Evolutionary conservation across 2,797 vertebrate genomes (phyloP).

Genomic region (Margarornis squamiger): DNA sequence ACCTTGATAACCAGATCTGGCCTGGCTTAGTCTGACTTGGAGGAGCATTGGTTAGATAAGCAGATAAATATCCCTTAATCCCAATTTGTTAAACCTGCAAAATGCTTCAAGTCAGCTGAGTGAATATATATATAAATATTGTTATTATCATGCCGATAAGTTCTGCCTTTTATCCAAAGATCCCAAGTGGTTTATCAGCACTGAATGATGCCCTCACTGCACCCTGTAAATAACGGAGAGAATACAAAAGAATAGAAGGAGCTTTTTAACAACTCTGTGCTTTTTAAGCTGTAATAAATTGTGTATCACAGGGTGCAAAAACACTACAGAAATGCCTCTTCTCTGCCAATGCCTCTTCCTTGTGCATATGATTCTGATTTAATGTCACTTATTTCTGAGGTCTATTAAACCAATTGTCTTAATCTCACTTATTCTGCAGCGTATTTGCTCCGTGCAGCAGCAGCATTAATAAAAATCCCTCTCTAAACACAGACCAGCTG

Average conservation of each 20-base stretch:
- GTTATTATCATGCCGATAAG: neutral
- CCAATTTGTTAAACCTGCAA: neutral
- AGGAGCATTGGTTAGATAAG: neutral
- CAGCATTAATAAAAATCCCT: constrained; percentile 62
- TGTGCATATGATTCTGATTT: constrained; percentile 6
- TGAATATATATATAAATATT: neutral
- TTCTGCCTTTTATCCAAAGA: neutral
- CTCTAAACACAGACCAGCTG: constrained; percentile 55
- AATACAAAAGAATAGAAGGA: neutral
- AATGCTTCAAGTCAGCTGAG: neutral
- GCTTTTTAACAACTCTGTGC: neutral
- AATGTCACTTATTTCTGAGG: constrained; percentile 2
- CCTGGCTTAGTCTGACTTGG: neutral
- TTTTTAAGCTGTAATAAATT: neutral
- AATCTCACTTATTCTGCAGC: constrained; percentile 35
- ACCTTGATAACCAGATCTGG: neutral
- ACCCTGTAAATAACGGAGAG: neutral
- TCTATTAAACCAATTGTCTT: constrained; percentile 49
- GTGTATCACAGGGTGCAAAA: neutral
- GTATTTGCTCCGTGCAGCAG: constrained; percentile 16
- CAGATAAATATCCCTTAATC: neutral
- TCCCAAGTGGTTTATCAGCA: neutral
- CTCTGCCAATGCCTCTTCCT: neutral
- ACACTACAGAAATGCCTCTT: neutral
- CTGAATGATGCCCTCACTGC: neutral